Evolutionary conservation across 1,140 invertebrate species (phyloP).

Genomic region (Megathymus violae): DNA sequence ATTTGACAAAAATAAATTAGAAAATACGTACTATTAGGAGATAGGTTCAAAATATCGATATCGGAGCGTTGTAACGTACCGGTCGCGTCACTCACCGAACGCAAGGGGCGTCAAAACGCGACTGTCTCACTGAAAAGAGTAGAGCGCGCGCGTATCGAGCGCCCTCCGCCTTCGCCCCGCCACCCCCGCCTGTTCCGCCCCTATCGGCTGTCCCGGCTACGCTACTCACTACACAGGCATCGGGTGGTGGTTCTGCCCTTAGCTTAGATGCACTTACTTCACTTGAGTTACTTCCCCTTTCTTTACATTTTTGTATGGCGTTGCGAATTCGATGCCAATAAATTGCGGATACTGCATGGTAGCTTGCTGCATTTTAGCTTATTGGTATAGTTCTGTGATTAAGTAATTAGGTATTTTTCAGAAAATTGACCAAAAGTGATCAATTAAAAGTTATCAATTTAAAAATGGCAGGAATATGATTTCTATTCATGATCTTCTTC

Average conservation of each 20-base stretch:
- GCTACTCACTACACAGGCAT: constrained; percentile 47
- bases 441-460: too few species aligned
- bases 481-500: too few species aligned
- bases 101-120: constrained; percentile 66
- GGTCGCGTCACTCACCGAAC: constrained; percentile 50
- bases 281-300: constrained; percentile 42
- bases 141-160: constrained; percentile 79
- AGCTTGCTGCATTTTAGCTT: neutral
- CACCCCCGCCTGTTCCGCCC: constrained; percentile 64
- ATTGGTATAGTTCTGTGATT: too few species aligned
- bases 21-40: constrained; percentile 67
- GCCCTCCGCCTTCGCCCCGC: constrained; percentile 58
- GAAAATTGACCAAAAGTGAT: too few species aligned
- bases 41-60: constrained; percentile 58
- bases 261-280: constrained; percentile 52
- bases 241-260: constrained; percentile 48
- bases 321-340: neutral
- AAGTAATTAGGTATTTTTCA: too few species aligned
- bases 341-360: neutral
- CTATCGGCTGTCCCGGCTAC: constrained; percentile 52
- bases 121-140: constrained; percentile 56
- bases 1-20: constrained; percentile 26
- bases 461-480: too few species aligned
- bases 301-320: constrained; percentile 25
- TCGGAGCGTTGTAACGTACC: constrained; percentile 62